These are phyloP conservation scores for Zeugodacus cucurbitae DNA, from an alignment of 1,140 invertebrate genomes.

Conservation along the genomic window DNA sequence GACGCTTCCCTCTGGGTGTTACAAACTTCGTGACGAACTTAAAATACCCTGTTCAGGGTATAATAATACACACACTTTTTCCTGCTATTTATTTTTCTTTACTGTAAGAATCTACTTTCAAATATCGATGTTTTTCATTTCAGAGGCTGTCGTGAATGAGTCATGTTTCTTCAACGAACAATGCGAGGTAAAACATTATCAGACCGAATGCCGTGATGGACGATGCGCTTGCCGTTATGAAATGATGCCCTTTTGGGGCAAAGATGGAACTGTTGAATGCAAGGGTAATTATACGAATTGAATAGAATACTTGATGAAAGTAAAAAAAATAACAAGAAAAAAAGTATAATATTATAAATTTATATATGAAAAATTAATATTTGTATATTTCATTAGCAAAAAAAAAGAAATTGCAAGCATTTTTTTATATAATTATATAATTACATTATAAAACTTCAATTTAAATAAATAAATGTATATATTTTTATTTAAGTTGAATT, in stretches of 20 bases:
- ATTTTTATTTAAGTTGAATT: too few relatives aligned
- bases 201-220: slow-evolving; percentile 82
- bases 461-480: too few relatives aligned
- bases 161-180: slow-evolving; percentile 84
- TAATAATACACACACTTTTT: too few relatives aligned
- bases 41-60: too few relatives aligned
- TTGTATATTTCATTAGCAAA: neutral
- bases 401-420: neutral
- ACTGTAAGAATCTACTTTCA: too few relatives aligned
- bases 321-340: too few relatives aligned
- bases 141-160: slow-evolving; percentile 82
- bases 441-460: too few relatives aligned
- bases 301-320: too few relatives aligned
- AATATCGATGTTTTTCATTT: neutral
- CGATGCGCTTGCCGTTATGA: slow-evolving; percentile 82
- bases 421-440: too few relatives aligned
- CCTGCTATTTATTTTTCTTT: too few relatives aligned
- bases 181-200: slow-evolving; percentile 75
- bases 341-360: neutral
- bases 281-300: slow-evolving; percentile 70
- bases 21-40: too few relatives aligned
- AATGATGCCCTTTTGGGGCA: slow-evolving; percentile 73
- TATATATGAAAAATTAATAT: neutral
- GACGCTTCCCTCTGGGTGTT: too few relatives aligned
- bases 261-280: slow-evolving; percentile 77